Evolutionary conservation across 2,888 invertebrate genomes (phyloP).

Genomic region (Spilarctia lutea): DNA sequence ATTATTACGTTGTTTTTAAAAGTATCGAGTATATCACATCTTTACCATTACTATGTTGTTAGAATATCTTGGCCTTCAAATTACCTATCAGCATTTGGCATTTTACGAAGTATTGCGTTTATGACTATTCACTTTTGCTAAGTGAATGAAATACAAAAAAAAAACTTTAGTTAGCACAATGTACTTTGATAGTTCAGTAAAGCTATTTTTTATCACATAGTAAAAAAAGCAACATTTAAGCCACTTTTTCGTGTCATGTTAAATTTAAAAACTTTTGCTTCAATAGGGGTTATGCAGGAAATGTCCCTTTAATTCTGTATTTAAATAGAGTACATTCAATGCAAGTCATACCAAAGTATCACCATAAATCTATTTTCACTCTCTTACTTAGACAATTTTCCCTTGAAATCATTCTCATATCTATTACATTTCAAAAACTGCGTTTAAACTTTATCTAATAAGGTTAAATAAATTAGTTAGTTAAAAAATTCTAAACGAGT

Average conservation of each 20-base stretch:
- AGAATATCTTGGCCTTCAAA: slow-evolving; percentile 17
- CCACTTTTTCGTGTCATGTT: neutral
- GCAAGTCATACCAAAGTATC: slow-evolving; percentile 43
- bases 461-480: neutral
- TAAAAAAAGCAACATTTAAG: slow-evolving; percentile 3
- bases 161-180: neutral
- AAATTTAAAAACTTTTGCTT: neutral
- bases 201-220: neutral
- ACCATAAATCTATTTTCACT: slow-evolving; percentile 20
- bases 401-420: neutral
- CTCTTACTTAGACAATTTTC: neutral
- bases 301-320: neutral
- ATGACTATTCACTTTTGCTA: neutral
- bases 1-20: slow-evolving; percentile 49
- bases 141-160: neutral
- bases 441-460: neutral
- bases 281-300: neutral
- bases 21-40: slow-evolving; percentile 44
- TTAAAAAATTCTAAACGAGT: neutral
- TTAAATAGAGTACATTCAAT: slow-evolving; percentile 18
- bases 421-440: neutral
- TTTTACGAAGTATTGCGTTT: neutral
- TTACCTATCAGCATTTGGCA: slow-evolving; percentile 11
- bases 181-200: neutral
- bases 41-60: slow-evolving; percentile 7